Conservation (phyloP, 37 sponge, comb jelly and placozoan genomes). For the Hormiphora californensis region DNA sequence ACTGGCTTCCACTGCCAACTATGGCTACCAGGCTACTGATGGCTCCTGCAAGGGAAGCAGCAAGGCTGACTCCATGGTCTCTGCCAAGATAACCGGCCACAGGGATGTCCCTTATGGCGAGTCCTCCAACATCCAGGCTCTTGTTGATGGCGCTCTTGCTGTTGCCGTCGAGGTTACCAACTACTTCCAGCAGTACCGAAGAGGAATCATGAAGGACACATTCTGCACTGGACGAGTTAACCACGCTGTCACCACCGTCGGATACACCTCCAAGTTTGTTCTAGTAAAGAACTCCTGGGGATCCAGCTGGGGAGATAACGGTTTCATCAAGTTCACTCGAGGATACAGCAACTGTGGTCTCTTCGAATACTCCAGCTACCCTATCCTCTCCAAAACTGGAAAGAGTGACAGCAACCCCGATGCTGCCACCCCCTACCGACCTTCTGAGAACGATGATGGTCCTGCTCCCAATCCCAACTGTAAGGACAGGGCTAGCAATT, state of each 20-base stretch:
- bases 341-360: constrained; percentile 11
- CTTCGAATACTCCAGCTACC: not conserved
- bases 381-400: not conserved
- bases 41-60: not conserved
- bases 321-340: constrained; percentile 35
- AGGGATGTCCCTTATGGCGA: not conserved
- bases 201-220: not conserved
- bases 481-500: not conserved
- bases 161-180: not conserved
- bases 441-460: not conserved
- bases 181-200: not conserved
- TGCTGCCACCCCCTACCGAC: not conserved
- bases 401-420: not conserved
- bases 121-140: not conserved
- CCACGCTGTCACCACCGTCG: not conserved
- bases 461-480: not conserved
- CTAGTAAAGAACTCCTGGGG: constrained; percentile 30
- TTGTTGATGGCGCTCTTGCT: not conserved
- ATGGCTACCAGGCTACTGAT: not conserved
- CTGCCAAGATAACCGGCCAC: not conserved
- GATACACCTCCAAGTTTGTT: not conserved
- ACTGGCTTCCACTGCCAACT: not conserved
- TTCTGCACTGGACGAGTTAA: not conserved
- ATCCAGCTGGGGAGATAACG: constrained; percentile 1
- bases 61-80: not conserved